Percentiles rank a stretch among this genome's conserved stretches.
Evolutionary conservation across 2,797 vertebrate species (phyloP).

Genomic region (Poeciliopsis gracilis): DNA sequence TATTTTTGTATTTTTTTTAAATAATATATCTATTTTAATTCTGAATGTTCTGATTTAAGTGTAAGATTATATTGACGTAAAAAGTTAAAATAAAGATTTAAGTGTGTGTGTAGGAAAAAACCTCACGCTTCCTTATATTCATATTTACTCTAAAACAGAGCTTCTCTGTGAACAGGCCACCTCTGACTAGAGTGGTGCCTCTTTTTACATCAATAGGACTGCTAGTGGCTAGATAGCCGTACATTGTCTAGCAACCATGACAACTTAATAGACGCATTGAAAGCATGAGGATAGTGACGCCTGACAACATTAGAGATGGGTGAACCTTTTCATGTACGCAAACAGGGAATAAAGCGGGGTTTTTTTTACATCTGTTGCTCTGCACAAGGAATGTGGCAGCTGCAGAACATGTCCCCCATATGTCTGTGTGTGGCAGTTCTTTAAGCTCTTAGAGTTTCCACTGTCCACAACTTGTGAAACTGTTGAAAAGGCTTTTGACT

Average conservation of each 20-base stretch:
- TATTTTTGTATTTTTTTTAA: not conserved
- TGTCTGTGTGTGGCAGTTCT: too few relatives aligned
- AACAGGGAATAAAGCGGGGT: too few relatives aligned
- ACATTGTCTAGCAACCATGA: not conserved
- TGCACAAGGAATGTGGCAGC: too few relatives aligned
- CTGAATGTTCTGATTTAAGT: not conserved
- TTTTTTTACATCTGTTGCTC: too few relatives aligned
- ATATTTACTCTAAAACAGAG: not conserved
- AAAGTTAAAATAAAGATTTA: not conserved
- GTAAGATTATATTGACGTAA: not conserved
- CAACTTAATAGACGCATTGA: not conserved
- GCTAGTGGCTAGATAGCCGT: not conserved
- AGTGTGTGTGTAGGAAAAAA: not conserved
- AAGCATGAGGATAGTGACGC: not conserved
- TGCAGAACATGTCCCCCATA: not conserved
- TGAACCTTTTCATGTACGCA: too few relatives aligned
- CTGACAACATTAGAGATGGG: too few relatives aligned
- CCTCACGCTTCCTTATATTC: not conserved
- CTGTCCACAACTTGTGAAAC: not conserved
- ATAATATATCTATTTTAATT: not conserved
- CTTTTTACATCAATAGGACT: not conserved
- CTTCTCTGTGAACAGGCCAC: not conserved
- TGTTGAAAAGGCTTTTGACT: not conserved
- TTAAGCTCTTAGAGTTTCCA: too few relatives aligned
- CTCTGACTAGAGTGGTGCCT: not conserved